A percentile compares a stretch with the other conserved stretches of the same genome.
phyloP scores from a whole-genome alignment of 2,797 vertebrate species.

The Yasuhikotakia modesta region DNA sequence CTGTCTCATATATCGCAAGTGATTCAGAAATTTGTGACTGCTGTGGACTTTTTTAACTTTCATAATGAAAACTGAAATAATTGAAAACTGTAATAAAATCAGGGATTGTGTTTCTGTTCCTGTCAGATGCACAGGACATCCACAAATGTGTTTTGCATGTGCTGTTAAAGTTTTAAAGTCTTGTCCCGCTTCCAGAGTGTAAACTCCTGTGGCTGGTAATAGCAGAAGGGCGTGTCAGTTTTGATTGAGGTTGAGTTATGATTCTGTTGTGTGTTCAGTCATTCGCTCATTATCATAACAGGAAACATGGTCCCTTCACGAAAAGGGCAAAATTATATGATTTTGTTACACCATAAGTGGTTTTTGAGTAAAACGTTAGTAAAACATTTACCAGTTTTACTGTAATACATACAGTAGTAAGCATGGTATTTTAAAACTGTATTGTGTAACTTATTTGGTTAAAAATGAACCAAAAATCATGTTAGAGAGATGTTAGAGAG shows the following conservation, averaged over 20 bases:
- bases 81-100: too few relatives aligned
- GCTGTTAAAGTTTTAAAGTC: background rate
- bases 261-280: slow-evolving; percentile 7
- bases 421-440: background rate
- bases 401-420: background rate
- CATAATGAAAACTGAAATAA: slow-evolving; percentile 2
- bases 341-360: background rate
- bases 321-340: background rate
- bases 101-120: background rate
- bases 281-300: background rate
- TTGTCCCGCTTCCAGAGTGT: background rate
- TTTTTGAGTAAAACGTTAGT: background rate
- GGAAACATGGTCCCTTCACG: background rate
- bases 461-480: too few relatives aligned
- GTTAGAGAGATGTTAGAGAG: too few relatives aligned
- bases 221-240: background rate
- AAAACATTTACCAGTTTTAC: background rate
- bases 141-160: slow-evolving; percentile 6
- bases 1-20: slow-evolving; percentile 17
- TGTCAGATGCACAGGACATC: slow-evolving; percentile 7
- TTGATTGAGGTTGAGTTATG: background rate
- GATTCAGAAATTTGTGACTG: background rate
- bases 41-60: background rate
- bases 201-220: background rate
- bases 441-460: too few relatives aligned